Evolutionary conservation across 1,140 invertebrate species (phyloP).

Genomic region (Leptinotarsa defecta): DNA sequence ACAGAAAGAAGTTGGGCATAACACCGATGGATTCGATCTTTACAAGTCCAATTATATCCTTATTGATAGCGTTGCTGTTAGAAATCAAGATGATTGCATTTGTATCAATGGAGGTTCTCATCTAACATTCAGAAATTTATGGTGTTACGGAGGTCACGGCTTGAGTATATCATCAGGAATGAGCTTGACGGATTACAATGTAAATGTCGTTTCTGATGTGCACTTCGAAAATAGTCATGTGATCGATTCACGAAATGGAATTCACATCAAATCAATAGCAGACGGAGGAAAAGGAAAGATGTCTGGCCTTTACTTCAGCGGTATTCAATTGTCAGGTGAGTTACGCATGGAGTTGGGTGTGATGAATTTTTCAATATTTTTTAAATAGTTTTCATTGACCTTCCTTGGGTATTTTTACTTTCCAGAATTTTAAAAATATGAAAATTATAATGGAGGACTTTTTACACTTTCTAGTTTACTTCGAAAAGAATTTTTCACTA

Average conservation of each 20-base stretch:
- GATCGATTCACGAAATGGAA: conserved; percentile 23
- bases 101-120: conserved; percentile 22
- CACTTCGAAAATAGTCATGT: conserved; percentile 28
- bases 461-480: too few relatives aligned
- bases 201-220: conserved; percentile 23
- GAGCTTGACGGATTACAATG: conserved; percentile 2
- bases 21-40: conserved; percentile 36
- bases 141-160: conserved; percentile 34
- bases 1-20: conserved; percentile 17
- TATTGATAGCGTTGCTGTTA: conserved; percentile 26
- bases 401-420: too few relatives aligned
- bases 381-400: too few relatives aligned
- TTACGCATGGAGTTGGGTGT: background rate
- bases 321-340: conserved; percentile 33
- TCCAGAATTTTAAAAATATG: too few relatives aligned
- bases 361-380: background rate
- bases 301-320: conserved; percentile 26
- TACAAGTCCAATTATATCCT: background rate
- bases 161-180: conserved; percentile 31
- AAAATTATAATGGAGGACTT: too few relatives aligned
- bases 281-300: conserved; percentile 19
- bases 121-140: conserved; percentile 27
- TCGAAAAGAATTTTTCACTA: too few relatives aligned
- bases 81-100: conserved; percentile 39
- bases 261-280: conserved; percentile 31